Evolutionary conservation across 1,140 invertebrate genomes (phyloP).

Genomic region (Drosophila athabasca): DNA sequence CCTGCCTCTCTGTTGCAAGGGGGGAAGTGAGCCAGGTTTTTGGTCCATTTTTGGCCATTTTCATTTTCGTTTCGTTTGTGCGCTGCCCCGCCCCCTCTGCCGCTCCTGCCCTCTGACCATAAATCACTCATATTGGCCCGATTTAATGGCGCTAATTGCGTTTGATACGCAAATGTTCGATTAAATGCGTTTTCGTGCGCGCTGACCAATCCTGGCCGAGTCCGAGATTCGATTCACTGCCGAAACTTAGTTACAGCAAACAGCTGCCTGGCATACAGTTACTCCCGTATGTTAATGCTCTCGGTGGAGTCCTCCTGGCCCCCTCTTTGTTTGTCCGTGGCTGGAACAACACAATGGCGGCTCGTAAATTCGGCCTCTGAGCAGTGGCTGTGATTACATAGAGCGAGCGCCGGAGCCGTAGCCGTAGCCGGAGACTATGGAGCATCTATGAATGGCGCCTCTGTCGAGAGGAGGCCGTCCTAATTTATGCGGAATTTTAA

Average conservation of each 20-base stretch:
- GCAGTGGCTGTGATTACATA: conserved; percentile 55
- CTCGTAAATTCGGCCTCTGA: conserved; percentile 40
- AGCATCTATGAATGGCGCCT: conserved; percentile 11
- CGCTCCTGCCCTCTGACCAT: conserved; percentile 21
- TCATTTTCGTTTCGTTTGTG: conserved; percentile 33
- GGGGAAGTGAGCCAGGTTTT: background rate
- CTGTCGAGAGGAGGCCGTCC: conserved; percentile 16
- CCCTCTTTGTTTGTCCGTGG: conserved; percentile 16
- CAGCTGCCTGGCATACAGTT: conserved; percentile 44
- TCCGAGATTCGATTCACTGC: conserved; percentile 21
- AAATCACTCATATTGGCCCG: conserved; percentile 74
- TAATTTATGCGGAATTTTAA: conserved; percentile 79
- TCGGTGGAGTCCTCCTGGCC: background rate
- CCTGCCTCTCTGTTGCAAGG: background rate
- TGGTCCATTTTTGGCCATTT: conserved; percentile 2
- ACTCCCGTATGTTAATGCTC: conserved; percentile 54
- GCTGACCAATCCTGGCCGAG: too few relatives aligned
- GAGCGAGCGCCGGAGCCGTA: conserved; percentile 3
- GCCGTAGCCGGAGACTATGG: conserved; percentile 21
- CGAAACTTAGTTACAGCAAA: conserved; percentile 48
- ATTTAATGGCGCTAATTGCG: conserved; percentile 75
- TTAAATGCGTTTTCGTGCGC: conserved; percentile 6
- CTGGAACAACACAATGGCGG: conserved; percentile 3
- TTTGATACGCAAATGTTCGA: conserved; percentile 75
- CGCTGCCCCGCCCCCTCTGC: background rate